Percentiles rank a stretch among this genome's conserved stretches.
Conservation (phyloP, 1,140 invertebrate species). For the Chelonus insularis region DNA sequence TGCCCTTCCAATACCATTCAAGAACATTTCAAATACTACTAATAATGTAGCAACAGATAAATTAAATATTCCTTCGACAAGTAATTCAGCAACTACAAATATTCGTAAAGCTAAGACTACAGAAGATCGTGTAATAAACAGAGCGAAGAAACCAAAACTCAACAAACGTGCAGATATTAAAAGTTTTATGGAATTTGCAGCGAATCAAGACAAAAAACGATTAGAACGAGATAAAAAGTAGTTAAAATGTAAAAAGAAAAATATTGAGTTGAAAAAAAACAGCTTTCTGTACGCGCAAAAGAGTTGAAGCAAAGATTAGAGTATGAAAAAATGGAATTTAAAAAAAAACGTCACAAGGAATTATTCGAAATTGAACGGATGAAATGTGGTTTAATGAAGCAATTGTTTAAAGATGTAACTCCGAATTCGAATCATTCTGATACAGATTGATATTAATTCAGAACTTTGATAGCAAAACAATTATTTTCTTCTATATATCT, state of each 20-base stretch:
- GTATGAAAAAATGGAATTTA: not conserved
- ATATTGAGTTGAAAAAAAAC: not conserved
- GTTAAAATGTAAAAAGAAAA: not conserved
- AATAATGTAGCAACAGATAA: no score
- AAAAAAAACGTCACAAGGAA: not conserved
- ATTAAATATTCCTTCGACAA: no score
- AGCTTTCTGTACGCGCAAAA: not conserved
- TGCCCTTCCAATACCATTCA: no score
- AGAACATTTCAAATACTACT: no score
- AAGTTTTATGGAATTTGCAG: not conserved
- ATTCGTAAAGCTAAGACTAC: no score
- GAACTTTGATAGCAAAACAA: no score
- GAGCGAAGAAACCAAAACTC: no score
- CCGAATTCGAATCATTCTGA: not conserved
- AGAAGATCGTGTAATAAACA: no score
- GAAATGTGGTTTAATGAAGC: not conserved
- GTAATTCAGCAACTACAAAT: no score
- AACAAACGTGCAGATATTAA: not conserved
- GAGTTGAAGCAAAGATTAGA: not conserved
- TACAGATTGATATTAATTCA: not conserved
- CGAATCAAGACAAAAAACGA: not conserved
- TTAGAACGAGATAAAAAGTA: not conserved
- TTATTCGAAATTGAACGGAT: not conserved
- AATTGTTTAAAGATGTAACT: constrained; percentile 1
- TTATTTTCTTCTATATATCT: no score